Evolutionary conservation across 2,797 vertebrate genomes (phyloP).

Genomic region (Prionace glauca): DNA sequence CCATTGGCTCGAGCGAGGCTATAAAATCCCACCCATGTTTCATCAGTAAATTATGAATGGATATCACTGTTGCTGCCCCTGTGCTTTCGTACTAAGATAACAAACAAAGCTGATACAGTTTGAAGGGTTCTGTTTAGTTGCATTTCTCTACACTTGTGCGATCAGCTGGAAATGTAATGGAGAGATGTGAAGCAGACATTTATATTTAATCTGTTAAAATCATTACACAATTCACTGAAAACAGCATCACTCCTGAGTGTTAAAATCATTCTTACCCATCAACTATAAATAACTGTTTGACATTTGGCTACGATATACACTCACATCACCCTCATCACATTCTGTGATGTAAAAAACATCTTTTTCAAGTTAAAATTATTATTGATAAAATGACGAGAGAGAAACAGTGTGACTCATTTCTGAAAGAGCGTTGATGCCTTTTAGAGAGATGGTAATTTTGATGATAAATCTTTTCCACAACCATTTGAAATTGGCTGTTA

Average conservation of each 20-base stretch:
- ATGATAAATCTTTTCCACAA: not conserved
- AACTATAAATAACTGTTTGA: not conserved
- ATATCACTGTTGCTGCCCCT: not conserved
- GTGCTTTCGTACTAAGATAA: not conserved
- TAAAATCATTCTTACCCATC: not conserved
- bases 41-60: not conserved
- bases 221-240: not conserved
- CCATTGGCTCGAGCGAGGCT: no score
- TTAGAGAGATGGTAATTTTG: not conserved
- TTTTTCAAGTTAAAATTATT: constrained; percentile 8
- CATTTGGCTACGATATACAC: not conserved
- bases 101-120: not conserved
- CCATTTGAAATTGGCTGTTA: not conserved
- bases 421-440: not conserved
- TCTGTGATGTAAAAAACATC: not conserved
- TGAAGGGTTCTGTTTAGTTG: not conserved
- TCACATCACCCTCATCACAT: not conserved
- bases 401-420: not conserved
- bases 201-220: not conserved
- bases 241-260: not conserved
- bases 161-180: not conserved
- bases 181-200: not conserved
- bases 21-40: not conserved
- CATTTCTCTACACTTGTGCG: not conserved
- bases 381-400: not conserved